phyloP scores from a whole-genome alignment of 2,888 invertebrate genomes.

The Zootermopsis nevadensis region DNA sequence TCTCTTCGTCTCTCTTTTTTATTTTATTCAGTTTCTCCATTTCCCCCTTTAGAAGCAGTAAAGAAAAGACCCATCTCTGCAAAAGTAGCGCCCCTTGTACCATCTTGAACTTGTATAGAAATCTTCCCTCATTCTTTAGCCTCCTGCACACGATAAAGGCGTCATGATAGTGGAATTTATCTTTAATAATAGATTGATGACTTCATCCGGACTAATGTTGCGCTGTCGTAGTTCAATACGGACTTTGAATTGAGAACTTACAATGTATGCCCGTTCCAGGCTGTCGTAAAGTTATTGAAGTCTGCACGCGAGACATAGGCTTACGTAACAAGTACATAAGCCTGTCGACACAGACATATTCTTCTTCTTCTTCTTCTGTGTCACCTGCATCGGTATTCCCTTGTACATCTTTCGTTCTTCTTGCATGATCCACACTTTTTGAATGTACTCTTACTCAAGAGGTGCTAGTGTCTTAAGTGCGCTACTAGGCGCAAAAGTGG shows the following conservation, averaged over 20 bases:
- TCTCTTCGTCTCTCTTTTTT: slow-evolving; percentile 27
- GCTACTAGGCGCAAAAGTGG: neutral
- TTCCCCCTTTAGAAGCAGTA: slow-evolving; percentile 27
- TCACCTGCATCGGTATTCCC: neutral
- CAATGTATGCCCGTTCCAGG: neutral
- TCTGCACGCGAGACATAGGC: neutral
- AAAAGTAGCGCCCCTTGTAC: slow-evolving; percentile 29
- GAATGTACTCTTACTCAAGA: slow-evolving; percentile 29
- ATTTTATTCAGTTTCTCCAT: slow-evolving; percentile 35
- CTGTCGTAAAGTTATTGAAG: neutral
- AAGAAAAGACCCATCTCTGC: slow-evolving; percentile 38
- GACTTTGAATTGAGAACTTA: neutral
- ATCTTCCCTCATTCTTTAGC: neutral
- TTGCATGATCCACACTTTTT: neutral
- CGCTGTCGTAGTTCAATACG: neutral
- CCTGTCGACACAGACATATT: neutral
- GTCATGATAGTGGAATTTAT: neutral
- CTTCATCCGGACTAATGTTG: too few species aligned
- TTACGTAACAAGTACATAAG: neutral
- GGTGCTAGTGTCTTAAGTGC: neutral
- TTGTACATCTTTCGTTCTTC: neutral
- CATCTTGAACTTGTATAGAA: slow-evolving; percentile 17
- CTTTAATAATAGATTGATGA: slow-evolving; percentile 14
- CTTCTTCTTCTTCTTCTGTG: slow-evolving; percentile 17
- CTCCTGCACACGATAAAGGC: neutral